A percentile compares a stretch with the other conserved stretches of the same genome.
Evolutionary conservation across 2,797 vertebrate genomes (phyloP).

Genomic region (Galago senegalensis): DNA sequence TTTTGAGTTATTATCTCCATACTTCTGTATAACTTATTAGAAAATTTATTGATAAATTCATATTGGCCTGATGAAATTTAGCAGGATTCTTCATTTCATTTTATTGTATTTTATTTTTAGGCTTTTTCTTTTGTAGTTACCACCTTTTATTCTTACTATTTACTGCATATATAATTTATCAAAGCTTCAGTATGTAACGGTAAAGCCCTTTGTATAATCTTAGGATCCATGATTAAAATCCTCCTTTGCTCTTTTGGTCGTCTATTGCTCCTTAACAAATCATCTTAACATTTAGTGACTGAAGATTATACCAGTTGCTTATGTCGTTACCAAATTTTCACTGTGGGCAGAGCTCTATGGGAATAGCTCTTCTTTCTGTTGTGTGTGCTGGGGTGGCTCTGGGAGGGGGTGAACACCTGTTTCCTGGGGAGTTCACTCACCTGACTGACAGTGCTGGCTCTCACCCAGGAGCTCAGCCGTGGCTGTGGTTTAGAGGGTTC

Average conservation of each 20-base stretch:
- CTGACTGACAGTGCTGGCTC: not conserved
- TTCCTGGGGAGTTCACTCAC: not conserved
- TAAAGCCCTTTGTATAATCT: conserved; percentile 28
- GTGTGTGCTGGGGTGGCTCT: not conserved
- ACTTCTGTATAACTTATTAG: not conserved
- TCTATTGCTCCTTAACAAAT: not conserved
- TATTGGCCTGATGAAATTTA: conserved; percentile 10
- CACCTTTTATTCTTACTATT: not conserved
- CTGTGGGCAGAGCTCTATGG: not conserved
- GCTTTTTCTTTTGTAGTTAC: not conserved
- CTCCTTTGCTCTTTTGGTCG: not conserved
- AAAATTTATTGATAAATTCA: not conserved
- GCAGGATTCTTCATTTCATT: not conserved
- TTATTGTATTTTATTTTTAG: not conserved
- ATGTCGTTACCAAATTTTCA: not conserved
- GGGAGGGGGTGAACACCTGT: not conserved
- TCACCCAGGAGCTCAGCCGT: not conserved
- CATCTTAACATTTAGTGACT: not conserved
- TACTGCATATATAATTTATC: not conserved
- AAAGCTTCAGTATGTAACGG: not conserved
- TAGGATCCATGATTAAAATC: not conserved
- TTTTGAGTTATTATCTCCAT: conserved; percentile 7
- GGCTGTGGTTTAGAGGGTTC: not conserved
- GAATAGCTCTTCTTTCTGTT: not conserved
- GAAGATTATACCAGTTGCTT: not conserved